Evolutionary conservation across 2,888 invertebrate species (phyloP).

Genomic region (Palloptera scutellata): DNA sequence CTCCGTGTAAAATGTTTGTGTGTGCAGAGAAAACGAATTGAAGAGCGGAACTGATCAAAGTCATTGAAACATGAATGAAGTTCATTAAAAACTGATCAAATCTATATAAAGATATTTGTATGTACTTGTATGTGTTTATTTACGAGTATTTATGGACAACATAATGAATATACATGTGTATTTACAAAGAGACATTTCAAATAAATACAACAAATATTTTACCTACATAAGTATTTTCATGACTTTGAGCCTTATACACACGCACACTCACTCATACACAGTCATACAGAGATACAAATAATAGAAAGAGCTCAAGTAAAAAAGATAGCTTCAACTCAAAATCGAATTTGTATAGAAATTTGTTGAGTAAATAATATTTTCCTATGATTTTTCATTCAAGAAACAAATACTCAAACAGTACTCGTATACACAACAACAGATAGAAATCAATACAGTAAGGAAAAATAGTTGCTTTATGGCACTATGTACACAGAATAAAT

Average conservation of each 20-base stretch:
- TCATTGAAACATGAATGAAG: slow-evolving; percentile 59
- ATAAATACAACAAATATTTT: slow-evolving; percentile 10
- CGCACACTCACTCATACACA: too few species aligned
- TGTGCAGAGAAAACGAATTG: slow-evolving; percentile 5
- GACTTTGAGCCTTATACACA: too few species aligned
- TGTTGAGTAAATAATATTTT: too few species aligned
- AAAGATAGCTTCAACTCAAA: too few species aligned
- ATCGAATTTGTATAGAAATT: too few species aligned
- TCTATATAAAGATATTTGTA: slow-evolving; percentile 40
- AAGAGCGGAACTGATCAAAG: slow-evolving; percentile 57
- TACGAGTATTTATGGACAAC: slow-evolving; percentile 19
- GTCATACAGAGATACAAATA: too few species aligned
- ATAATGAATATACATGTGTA: slow-evolving; percentile 11
- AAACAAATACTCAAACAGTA: background rate
- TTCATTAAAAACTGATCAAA: slow-evolving; percentile 63
- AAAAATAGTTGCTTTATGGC: background rate
- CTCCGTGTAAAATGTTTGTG: too few species aligned
- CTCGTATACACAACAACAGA: background rate
- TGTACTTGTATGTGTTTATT: slow-evolving; percentile 18
- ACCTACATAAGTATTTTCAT: too few species aligned
- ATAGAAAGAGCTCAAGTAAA: too few species aligned
- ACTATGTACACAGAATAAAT: background rate
- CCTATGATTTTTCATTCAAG: background rate
- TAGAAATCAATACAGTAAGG: background rate
- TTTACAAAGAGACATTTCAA: background rate